Base-by-base conservation (phyloP, 37 sponge, comb jelly and placozoan species). In the Halisarca cf. caerulea region DNA sequence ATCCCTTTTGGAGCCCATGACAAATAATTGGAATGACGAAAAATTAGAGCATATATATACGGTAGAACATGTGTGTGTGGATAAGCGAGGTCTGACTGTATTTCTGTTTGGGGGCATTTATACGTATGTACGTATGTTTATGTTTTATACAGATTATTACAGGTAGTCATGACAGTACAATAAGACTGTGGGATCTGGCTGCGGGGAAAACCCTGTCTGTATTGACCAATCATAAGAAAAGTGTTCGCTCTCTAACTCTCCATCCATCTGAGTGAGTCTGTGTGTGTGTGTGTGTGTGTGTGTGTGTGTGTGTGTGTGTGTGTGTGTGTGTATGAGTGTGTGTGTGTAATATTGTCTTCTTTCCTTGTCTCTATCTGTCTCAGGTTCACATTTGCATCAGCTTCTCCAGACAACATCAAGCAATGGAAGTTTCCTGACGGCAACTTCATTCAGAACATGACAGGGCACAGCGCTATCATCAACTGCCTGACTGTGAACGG, bases 201-300 rank as follows among this genome's bases (percentile, higher is more conserved):
- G 97, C 99, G 38, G 99, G 99, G 0, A 94, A 95, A 84, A 94
- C 97, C 17, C 88, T 85, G 38, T 87, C 94, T 15, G 93, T 94
- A 15, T 89, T 99, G 44, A 99, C 99, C 23, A 96, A 99, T 84
- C 99, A 99, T 87, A 99, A 99, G 94, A 99, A 99, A 88, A 96
- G 97, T 69, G 86, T 99, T 0, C 80, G 99, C 37, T 73, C 99
- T 3, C 15, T 99, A 0, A 92, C 89, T 0, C 57, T 96, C 15
- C 97, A 99, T 73, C 99, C 99, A 20, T 71, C 87, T 33, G 94
- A 99, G 94, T 98, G 78, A 90, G 96, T 80, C 47, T 42, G 64
- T 81, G 40, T 81, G 82, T 81, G 42, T 81, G 82, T 81, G 62
- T 80, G 81, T 80, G 59, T 80, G 81, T 80, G 59, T 80, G 81